Base-by-base conservation (phyloP, 2,113 vertebrate species). In the Percina caprodes region DNA sequence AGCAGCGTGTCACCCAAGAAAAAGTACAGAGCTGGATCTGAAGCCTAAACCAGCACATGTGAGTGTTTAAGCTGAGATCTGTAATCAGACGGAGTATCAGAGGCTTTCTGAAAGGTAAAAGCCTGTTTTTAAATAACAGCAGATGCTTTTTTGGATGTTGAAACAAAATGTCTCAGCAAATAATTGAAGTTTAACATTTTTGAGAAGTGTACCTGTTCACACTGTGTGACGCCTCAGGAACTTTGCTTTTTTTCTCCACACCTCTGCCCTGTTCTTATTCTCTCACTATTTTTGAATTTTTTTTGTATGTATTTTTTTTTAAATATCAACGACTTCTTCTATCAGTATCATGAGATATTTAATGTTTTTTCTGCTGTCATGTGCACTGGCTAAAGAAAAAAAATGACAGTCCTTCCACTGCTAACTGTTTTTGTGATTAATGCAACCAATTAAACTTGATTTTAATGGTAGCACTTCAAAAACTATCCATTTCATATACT, bases 101-200 rank as follows among this genome's bases (percentile, higher is more conserved):
- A 77, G 63, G 78, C 73, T 55, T 83, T 84, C 74, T 76, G 79
- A 87, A 78, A 90, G 15, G 59, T 83, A 58, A 59, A 88, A 49
- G 39, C 30, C 74, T 79, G 74, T 85, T 91, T 84, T 91, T 92
- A 91, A 91, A 91, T 92, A 92, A 86, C 46, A 51, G 82, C 86
- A 87, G 85, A 81, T 90, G 86, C 54, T 85, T 74, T 72, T 80
- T 46, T 23, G 52, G 48, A 23, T 66, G 70, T 74, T 82, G 69
- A 81, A 84, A 88, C 83, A 84, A 86, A 82, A 84, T 39, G 84
- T 80, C 74, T 86, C 79, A 65, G 83, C 48, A 23, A 79, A 83
- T 87, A 79, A 86, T 54, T 84, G 77, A 82, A 80, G 74, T 79
- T 76, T 70, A 85, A 89, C 55, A 79, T 70, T 88, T 87, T 79